These are phyloP conservation scores for Cephalopachus bancanus DNA, from an alignment of 2,797 vertebrate species.

Conservation along the genomic window DNA sequence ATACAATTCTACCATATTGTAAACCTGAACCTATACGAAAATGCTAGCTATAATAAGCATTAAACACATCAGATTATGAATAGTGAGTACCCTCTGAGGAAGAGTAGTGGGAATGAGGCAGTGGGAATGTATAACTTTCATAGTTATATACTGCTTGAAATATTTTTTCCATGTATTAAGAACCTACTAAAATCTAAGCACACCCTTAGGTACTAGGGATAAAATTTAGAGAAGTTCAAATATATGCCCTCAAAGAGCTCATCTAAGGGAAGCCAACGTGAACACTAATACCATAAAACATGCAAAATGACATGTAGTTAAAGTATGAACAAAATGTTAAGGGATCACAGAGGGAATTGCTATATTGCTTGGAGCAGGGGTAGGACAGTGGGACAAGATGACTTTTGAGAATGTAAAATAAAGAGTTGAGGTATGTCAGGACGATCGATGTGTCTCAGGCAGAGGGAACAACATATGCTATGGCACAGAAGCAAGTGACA, in stretches of 20 bases:
- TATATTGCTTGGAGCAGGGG: not conserved
- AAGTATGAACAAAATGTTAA: not conserved
- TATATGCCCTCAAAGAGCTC: not conserved
- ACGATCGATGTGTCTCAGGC: not conserved
- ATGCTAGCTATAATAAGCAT: slow-evolving; percentile 13
- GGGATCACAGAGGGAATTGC: not conserved
- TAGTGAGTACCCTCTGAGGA: not conserved
- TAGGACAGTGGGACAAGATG: not conserved
- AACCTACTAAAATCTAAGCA: slow-evolving; percentile 42
- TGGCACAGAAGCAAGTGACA: not conserved
- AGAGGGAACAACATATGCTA: not conserved
- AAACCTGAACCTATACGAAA: slow-evolving; percentile 37
- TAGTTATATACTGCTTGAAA: not conserved
- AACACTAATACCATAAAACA: not conserved
- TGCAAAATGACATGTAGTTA: not conserved
- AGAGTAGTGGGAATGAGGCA: not conserved
- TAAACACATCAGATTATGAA: not conserved
- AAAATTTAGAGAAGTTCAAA: slow-evolving; percentile 14
- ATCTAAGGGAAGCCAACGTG: not conserved
- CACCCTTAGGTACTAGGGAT: not conserved
- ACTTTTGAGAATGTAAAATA: slow-evolving; percentile 22
- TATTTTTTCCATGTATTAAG: not conserved
- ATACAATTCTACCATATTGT: not conserved
- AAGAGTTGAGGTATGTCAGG: not conserved
- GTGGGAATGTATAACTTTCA: not conserved